Evolutionary conservation across 2,888 invertebrate genomes (phyloP).

Genomic region (Hirtodrosophila histrioides): DNA sequence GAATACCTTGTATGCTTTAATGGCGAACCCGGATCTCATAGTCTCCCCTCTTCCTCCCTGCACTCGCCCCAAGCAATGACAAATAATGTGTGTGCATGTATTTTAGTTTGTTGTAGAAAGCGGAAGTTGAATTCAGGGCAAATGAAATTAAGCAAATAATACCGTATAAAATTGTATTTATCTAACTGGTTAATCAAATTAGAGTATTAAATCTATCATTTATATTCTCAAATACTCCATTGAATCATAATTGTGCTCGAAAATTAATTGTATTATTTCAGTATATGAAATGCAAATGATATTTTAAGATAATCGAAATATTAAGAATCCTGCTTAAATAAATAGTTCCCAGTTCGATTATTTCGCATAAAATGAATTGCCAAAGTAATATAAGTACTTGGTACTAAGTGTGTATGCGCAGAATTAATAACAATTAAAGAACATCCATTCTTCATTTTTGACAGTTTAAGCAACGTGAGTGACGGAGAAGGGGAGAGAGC

Average conservation of each 20-base stretch:
- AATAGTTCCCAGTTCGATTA: too few relatives aligned
- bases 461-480: too few relatives aligned
- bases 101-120: conserved; percentile 35
- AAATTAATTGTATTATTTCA: background rate
- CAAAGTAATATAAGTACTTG: too few relatives aligned
- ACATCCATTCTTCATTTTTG: too few relatives aligned
- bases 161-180: conserved; percentile 25
- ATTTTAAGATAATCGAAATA: too few relatives aligned
- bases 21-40: conserved; percentile 1
- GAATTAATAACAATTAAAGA: too few relatives aligned
- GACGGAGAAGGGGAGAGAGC: too few relatives aligned
- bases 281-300: too few relatives aligned
- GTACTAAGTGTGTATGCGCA: too few relatives aligned
- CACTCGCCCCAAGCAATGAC: conserved; percentile 16
- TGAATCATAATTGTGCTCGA: conserved; percentile 6
- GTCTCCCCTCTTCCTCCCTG: background rate
- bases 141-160: conserved; percentile 50
- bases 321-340: too few relatives aligned
- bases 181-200: conserved; percentile 33
- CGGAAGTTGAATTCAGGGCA: conserved; percentile 37
- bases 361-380: too few relatives aligned
- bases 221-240: conserved; percentile 15
- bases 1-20: conserved; percentile 38
- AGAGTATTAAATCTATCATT: conserved; percentile 30
- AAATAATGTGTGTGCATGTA: conserved; percentile 24